Evolutionary conservation across 2,113 vertebrate genomes (phyloP).

Genomic region (Megalops atlanticus): DNA sequence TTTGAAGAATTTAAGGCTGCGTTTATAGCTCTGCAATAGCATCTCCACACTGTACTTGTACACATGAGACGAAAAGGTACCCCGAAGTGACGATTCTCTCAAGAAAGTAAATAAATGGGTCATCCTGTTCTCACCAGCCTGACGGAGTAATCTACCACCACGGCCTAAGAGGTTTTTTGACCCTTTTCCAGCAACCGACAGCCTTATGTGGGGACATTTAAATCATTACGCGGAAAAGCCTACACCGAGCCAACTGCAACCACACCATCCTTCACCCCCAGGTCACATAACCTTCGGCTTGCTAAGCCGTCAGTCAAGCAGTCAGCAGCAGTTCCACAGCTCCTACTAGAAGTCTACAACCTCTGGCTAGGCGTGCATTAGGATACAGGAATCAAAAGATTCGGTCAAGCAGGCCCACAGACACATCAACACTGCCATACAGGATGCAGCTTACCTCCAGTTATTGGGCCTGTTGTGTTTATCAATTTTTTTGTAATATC

Average conservation of each 20-base stretch:
- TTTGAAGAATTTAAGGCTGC: too few relatives aligned
- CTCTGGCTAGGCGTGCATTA: too few relatives aligned
- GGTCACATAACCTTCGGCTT: conserved; percentile 23
- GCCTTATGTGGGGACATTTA: conserved; percentile 42
- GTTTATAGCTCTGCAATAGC: too few relatives aligned
- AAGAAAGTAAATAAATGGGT: conserved; percentile 25
- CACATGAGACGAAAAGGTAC: too few relatives aligned
- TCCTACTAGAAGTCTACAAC: too few relatives aligned
- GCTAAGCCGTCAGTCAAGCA: neutral
- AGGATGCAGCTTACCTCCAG: neutral
- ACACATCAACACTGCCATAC: too few relatives aligned
- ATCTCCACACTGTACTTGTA: too few relatives aligned
- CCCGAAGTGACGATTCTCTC: neutral
- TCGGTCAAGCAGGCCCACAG: too few relatives aligned
- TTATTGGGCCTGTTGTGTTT: too few relatives aligned
- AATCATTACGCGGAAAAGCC: conserved; percentile 41
- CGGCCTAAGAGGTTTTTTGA: conserved; percentile 47
- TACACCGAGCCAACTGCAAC: conserved; percentile 41
- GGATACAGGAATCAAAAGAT: too few relatives aligned
- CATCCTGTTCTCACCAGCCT: conserved; percentile 35
- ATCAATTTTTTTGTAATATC: too few relatives aligned
- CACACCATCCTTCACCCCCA: conserved; percentile 42
- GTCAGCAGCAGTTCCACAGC: too few relatives aligned
- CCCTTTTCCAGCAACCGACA: conserved; percentile 42
- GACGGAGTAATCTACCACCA: conserved; percentile 36